Conservation (phyloP, 2,113 vertebrate genomes). For the Thermophis baileyi region DNA sequence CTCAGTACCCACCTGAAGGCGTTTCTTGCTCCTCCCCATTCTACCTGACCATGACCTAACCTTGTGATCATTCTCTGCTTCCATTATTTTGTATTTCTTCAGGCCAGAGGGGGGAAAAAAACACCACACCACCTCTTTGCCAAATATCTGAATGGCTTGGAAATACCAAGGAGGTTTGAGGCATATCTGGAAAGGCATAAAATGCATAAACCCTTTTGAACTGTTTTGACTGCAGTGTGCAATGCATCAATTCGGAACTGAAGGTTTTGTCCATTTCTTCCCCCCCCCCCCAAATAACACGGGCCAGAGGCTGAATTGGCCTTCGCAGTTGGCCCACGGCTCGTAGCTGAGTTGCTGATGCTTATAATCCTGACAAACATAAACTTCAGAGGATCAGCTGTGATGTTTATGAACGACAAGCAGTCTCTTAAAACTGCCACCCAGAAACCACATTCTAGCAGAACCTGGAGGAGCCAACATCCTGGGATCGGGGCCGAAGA, state of each 20-base stretch:
- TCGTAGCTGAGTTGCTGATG: not conserved
- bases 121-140: not conserved
- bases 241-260: not conserved
- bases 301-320: not conserved
- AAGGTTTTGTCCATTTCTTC: not conserved
- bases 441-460: not conserved
- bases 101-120: not conserved
- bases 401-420: not conserved
- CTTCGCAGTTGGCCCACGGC: not conserved
- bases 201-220: not conserved
- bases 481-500: not conserved
- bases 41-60: not conserved
- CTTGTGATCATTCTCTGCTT: not conserved
- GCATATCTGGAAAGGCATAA: not conserved
- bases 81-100: not conserved
- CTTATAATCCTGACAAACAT: not conserved
- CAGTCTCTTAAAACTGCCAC: not conserved
- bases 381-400: not conserved
- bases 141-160: not conserved
- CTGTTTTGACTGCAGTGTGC: not conserved
- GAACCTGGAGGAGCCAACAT: not conserved
- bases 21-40: not conserved
- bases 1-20: not conserved
- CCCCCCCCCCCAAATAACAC: not conserved
- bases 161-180: not conserved